Evolutionary conservation across 2,888 invertebrate genomes (phyloP).

Genomic region (Noctua comes): DNA sequence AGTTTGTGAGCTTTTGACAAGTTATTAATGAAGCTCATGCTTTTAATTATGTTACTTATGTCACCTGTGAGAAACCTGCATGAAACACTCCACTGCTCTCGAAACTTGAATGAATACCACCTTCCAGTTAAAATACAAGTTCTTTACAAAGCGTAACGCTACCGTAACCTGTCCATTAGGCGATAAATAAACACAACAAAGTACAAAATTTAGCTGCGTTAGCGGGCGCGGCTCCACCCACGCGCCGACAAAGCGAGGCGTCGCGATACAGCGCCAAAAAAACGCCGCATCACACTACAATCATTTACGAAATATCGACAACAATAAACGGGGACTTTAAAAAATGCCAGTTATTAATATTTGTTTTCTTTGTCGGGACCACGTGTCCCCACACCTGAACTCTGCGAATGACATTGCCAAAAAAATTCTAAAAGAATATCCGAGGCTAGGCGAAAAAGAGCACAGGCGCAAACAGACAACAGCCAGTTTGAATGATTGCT

Average conservation of each 20-base stretch:
- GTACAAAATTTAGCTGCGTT: constrained; percentile 80
- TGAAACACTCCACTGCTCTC: background rate
- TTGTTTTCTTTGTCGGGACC: constrained; percentile 88
- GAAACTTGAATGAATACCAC: constrained; percentile 34
- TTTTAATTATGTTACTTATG: background rate
- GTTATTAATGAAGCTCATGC: background rate
- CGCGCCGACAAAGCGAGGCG: constrained; percentile 78
- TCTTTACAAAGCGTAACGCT: constrained; percentile 65
- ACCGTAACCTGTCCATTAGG: constrained; percentile 87
- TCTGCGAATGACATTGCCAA: constrained; percentile 88
- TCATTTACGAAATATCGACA: constrained; percentile 90
- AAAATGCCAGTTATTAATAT: constrained; percentile 90
- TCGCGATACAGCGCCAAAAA: constrained; percentile 80
- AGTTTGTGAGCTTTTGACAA: background rate
- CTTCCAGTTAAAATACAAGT: constrained; percentile 47
- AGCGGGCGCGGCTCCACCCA: constrained; percentile 80
- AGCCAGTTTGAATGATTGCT: constrained; percentile 90
- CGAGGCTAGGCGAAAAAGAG: constrained; percentile 85
- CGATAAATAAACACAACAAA: constrained; percentile 87
- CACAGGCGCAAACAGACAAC: constrained; percentile 90
- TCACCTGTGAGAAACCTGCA: background rate
- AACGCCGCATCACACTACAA: constrained; percentile 88
- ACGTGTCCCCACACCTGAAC: constrained; percentile 90
- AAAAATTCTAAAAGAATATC: constrained; percentile 83
- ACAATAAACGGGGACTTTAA: constrained; percentile 89